Conservation (phyloP, 1,140 invertebrate species). For the Lysiphlebus fabarum region DNA sequence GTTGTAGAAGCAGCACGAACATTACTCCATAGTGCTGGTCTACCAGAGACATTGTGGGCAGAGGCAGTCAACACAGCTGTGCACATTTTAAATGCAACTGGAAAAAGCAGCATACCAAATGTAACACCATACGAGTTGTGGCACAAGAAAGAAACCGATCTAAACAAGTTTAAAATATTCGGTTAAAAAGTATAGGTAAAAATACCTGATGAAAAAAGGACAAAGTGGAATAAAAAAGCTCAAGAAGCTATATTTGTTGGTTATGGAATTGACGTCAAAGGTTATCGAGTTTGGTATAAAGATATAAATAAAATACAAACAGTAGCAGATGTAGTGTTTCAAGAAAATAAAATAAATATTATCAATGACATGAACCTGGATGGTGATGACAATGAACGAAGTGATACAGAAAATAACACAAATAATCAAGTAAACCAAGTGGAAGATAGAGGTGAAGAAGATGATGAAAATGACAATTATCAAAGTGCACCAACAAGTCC, state of each 20-base stretch:
- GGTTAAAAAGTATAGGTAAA: slow-evolving; percentile 31
- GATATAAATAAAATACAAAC: neutral
- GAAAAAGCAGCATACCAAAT: neutral
- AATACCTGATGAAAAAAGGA: neutral
- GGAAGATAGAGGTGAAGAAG: slow-evolving; percentile 13
- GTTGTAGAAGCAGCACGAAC: neutral
- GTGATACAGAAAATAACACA: too few relatives aligned
- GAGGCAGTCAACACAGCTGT: neutral
- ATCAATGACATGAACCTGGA: too few relatives aligned
- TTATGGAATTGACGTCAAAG: slow-evolving; percentile 3
- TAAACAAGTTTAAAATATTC: slow-evolving; percentile 37
- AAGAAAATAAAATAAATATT: slow-evolving; percentile 26
- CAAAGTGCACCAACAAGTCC: too few relatives aligned
- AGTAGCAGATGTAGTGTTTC: neutral
- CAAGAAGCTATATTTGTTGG: slow-evolving; percentile 7
- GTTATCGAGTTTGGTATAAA: slow-evolving; percentile 10
- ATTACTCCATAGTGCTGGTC: neutral
- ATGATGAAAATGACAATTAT: slow-evolving; percentile 31
- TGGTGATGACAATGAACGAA: too few relatives aligned
- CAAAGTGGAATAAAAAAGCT: neutral
- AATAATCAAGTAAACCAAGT: too few relatives aligned
- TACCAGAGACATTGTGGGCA: neutral
- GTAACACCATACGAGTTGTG: slow-evolving; percentile 34
- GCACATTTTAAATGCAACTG: neutral
- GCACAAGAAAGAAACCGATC: slow-evolving; percentile 30